Conservation (phyloP, 2,797 vertebrate species). For the Urophycis tenuis region DNA sequence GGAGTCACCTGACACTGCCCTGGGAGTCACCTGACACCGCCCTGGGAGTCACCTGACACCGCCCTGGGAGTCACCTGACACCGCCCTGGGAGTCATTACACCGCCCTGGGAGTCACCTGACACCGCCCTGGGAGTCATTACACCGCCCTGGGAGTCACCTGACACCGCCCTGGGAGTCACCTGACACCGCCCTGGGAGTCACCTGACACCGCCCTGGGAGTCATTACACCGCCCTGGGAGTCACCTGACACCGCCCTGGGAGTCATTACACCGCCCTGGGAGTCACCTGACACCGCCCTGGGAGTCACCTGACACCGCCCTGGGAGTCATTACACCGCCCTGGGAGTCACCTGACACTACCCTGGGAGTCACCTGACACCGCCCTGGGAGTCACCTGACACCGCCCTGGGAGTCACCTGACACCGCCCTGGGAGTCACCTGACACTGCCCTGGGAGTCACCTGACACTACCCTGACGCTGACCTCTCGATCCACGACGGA, state of each 20-base stretch:
- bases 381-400: neutral
- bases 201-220: neutral
- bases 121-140: neutral
- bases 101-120: neutral
- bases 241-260: neutral
- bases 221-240: neutral
- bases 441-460: neutral
- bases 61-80: neutral
- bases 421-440: neutral
- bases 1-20: neutral
- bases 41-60: neutral
- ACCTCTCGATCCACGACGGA: no score
- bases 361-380: neutral
- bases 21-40: neutral
- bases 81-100: neutral
- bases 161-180: neutral
- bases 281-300: neutral
- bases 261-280: neutral
- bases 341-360: neutral
- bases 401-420: neutral
- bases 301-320: neutral
- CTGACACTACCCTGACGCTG: no score
- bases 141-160: neutral
- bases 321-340: neutral
- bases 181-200: neutral